Percentiles rank a stretch among this genome's conserved stretches.
These are phyloP conservation scores for Galeopsomyia nigrocyanea DNA, from an alignment of 2,888 invertebrate species.

Conservation along the genomic window DNA sequence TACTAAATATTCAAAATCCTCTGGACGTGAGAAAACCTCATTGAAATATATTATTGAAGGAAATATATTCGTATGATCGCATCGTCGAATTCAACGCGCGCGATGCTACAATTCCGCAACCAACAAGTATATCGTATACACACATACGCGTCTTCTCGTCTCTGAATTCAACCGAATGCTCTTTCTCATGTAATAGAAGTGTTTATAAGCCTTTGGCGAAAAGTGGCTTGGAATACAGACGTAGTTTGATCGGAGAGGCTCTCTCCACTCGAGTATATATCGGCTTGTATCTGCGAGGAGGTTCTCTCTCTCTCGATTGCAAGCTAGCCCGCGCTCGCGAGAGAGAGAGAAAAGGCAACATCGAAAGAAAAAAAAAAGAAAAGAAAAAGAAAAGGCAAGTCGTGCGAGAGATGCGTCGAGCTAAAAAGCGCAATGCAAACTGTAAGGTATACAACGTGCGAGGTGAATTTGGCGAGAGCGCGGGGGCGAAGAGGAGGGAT, in stretches of 20 bases:
- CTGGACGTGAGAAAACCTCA: too few species aligned
- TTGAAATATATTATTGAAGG: too few species aligned
- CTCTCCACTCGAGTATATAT: neutral
- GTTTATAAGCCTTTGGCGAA: constrained; percentile 22
- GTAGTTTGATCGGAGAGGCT: neutral
- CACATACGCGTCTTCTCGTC: too few species aligned
- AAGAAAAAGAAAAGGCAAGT: constrained; percentile 15
- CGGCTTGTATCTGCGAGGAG: constrained; percentile 13
- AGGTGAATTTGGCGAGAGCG: constrained; percentile 47
- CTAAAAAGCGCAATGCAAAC: constrained; percentile 43
- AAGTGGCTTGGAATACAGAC: constrained; percentile 30
- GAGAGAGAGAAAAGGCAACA: neutral
- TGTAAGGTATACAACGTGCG: constrained; percentile 39
- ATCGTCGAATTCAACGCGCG: too few species aligned
- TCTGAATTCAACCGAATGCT: too few species aligned
- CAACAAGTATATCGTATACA: too few species aligned
- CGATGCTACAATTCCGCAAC: too few species aligned
- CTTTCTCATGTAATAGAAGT: neutral
- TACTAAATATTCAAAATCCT: too few species aligned
- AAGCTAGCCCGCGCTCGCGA: neutral
- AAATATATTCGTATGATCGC: too few species aligned
- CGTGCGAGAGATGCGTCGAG: constrained; percentile 37
- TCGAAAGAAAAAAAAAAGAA: constrained; percentile 1
- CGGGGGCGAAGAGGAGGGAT: neutral
- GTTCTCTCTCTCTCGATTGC: constrained; percentile 2